Evolutionary conservation across 1,140 invertebrate species (phyloP), one percentile per base, ranked within the genome.

Genomic region (Conus betulinus): DNA sequence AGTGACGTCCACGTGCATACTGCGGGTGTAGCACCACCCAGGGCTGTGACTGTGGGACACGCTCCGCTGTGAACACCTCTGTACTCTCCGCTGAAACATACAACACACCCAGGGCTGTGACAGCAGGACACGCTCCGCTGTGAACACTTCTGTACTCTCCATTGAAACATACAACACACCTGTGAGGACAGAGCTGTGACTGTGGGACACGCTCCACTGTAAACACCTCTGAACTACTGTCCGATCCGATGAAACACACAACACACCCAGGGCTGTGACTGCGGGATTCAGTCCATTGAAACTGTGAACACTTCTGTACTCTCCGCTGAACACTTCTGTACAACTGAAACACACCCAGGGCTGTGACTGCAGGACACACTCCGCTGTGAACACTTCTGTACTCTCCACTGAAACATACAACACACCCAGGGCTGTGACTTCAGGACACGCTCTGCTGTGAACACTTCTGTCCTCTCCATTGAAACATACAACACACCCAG

Each of bases 1-100:
- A 93, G 90, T 95, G 94, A 60, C 93, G 92, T 27, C 95, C 94
- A 90, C 92, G 93, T 11, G 94, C 94, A 92, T 94, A 93, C 92
- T 96, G 95, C 11, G 94, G 93, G 25, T 87, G 88, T 25, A 96
- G 88, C 88, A 91, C 88, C 92, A 93, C 87, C 91, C 94, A 93
- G 91, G 95, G 85, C 92, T 91, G 91, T 81, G 94, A 94, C 87
- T 94, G 92, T n/a, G 89, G 81, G 23, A 94, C 92, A 15, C 88
- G 86, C 17, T 90, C 74, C 7, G 93, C 93, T 20, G 76, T 67
- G 81, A 94, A 95, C 10, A 89, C 51, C 15, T 60, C n/a, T 15
- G 55, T 85, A 57, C 84, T 89, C 55, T 91, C 89, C 39, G 92
- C 91, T 94, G 88, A 85, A 84, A 83, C 57, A 60, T 60, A 15